These are phyloP conservation scores for Polyploca ridens DNA, from an alignment of 2,888 invertebrate species.

Conservation along the genomic window DNA sequence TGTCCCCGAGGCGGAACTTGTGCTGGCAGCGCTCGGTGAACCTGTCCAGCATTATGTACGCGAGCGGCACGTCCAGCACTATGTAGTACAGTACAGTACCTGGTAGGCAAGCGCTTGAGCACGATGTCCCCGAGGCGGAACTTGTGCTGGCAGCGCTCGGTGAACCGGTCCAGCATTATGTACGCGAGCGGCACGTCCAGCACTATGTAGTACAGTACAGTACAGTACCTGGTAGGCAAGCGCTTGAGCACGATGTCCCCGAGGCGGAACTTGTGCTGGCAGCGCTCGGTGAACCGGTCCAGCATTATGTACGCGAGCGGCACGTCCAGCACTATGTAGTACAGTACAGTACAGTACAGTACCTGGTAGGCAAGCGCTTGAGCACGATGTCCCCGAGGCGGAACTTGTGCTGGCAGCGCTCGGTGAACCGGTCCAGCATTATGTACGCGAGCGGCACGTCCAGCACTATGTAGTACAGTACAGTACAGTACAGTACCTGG, in stretches of 20 bases:
- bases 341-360: too few relatives aligned
- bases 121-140: conserved; percentile 90
- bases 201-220: conserved; percentile 85
- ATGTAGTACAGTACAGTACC: conserved; percentile 86
- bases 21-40: conserved; percentile 91
- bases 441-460: too few relatives aligned
- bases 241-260: conserved; percentile 89
- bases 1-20: conserved; percentile 89
- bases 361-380: too few relatives aligned
- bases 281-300: conserved; percentile 93
- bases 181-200: conserved; percentile 97
- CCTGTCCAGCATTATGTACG: conserved; percentile 93
- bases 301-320: conserved; percentile 95
- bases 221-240: conserved; percentile 88
- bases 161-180: conserved; percentile 93
- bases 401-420: too few relatives aligned
- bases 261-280: conserved; percentile 88
- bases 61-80: conserved; percentile 95
- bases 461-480: too few relatives aligned
- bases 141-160: conserved; percentile 89
- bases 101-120: conserved; percentile 90
- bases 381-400: too few relatives aligned
- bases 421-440: too few relatives aligned
- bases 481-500: too few relatives aligned
- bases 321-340: conserved; percentile 94